A percentile compares a stretch with the other conserved stretches of the same genome.
These are phyloP conservation scores for Cassiopea xamachana DNA, from an alignment of 30 jellyfish, hydroid and myxozoan genomes.

Conservation along the genomic window DNA sequence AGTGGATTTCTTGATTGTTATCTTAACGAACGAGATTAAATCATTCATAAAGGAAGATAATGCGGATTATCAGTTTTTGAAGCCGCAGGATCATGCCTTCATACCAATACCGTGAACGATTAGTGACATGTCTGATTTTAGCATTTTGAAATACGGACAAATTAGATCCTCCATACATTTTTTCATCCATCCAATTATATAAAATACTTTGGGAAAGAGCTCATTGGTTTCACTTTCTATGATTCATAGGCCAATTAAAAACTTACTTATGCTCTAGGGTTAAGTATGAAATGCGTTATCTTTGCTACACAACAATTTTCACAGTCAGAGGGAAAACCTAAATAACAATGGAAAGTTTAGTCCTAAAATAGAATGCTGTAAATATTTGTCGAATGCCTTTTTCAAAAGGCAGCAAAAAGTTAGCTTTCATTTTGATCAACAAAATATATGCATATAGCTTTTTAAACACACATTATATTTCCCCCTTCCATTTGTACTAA, in stretches of 20 bases:
- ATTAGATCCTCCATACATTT: background rate
- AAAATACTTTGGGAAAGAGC: constrained; percentile 16
- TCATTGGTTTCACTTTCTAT: constrained; percentile 4
- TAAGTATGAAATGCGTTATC: too few species aligned
- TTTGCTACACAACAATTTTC: background rate
- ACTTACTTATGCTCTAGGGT: background rate
- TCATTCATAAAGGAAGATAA: background rate
- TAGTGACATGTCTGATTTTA: constrained; percentile 13
- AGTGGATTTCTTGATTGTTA: constrained; percentile 21
- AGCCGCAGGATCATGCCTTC: constrained; percentile 40
- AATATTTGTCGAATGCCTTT: background rate
- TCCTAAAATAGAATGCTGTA: background rate
- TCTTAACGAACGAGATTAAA: constrained; percentile 42
- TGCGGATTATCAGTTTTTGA: constrained; percentile 7
- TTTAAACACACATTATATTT: too few species aligned
- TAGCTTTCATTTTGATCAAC: too few species aligned
- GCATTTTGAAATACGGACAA: background rate
- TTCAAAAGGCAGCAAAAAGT: too few species aligned
- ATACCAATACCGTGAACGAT: background rate
- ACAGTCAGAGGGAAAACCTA: background rate
- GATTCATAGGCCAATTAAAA: background rate
- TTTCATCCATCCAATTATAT: constrained; percentile 4
- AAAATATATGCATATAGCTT: too few species aligned
- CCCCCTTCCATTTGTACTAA: too few species aligned
- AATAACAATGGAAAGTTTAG: background rate